phyloP scores from a whole-genome alignment of 2,797 vertebrate genomes.

The Spheniscus humboldti region DNA sequence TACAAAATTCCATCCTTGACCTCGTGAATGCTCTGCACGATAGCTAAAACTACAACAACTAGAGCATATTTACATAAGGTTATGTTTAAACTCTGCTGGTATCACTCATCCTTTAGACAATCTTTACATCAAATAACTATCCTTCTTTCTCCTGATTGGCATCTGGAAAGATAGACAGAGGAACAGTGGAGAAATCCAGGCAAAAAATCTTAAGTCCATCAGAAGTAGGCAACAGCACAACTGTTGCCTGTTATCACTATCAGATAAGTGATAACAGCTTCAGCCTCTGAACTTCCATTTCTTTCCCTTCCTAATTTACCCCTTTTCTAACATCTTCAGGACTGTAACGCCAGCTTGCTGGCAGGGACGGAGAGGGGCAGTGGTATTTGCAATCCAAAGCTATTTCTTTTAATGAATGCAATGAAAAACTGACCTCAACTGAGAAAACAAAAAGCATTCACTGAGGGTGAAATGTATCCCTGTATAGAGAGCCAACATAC shows the following conservation, averaged over 20 bases:
- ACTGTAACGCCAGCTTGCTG: not conserved
- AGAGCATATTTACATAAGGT: no score
- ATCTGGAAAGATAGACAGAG: not conserved
- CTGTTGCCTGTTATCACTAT: not conserved
- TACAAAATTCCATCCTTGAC: no score
- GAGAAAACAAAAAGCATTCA: constrained; percentile 59
- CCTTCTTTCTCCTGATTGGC: not conserved
- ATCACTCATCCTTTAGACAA: not conserved
- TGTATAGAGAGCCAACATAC: constrained; percentile 14
- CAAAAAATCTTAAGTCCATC: not conserved
- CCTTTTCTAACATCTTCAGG: not conserved
- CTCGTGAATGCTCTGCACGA: no score
- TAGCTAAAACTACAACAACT: no score
- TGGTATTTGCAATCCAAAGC: constrained; percentile 3
- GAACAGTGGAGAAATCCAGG: not conserved
- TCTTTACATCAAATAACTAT: not conserved
- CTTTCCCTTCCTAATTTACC: not conserved
- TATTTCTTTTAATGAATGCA: constrained; percentile 48
- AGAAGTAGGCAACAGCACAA: not conserved
- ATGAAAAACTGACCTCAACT: constrained; percentile 55
- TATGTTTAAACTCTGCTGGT: no score
- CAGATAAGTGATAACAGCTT: not conserved
- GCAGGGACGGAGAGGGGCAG: not conserved
- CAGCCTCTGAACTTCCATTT: not conserved
- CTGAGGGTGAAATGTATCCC: constrained; percentile 42